Base-by-base conservation (phyloP, 2,888 invertebrate genomes). In the Tachystola acroxantha region DNA sequence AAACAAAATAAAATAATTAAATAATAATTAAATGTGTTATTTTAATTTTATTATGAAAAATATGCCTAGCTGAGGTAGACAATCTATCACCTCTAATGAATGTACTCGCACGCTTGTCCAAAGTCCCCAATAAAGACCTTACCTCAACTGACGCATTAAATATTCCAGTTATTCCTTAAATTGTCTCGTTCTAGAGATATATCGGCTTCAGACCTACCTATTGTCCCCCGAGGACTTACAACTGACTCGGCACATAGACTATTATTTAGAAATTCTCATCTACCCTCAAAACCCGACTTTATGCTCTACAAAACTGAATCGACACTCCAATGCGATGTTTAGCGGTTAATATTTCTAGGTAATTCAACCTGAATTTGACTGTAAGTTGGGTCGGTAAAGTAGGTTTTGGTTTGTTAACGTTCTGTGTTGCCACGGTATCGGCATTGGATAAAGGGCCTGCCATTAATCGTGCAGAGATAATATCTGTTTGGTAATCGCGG, bases 401-500 rank as follows among this genome's bases (percentile, higher is more conserved):
- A 38, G 19, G 9, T 38, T 57, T 63, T 58, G 1, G 35, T 0
- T 34, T 61, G 57, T 1, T 36, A 53, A 40, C 57, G 56, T 74
- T 72, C 55, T 36, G 47, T 42, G 34, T 33, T 36, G 48, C 38
- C 36, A 37, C 43, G 52, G 52, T 64, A 67, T 74, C 74, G 76
- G 74, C 76, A 67, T 75, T 73, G 79, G 79, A 79, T 81, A 80
- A 77, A 80, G 77, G 79, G 77, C 68, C 61, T 47, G 53, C 68
- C 76, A 82, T 82, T 80, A 81, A 81, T 81, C 80, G 78, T 71
- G 55, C 55, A 53, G 57, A 66, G 81, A 81, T 81, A 81, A 79
- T 78, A 81, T 81, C 81, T 70, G 69, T 64, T 66, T 65, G 56
- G 79, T 79, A 79, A 81, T 78, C 79, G 70, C 64, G 73, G 77